A percentile compares a stretch with the other conserved stretches of the same genome.
Evolutionary conservation across 1,140 invertebrate species (phyloP).

Genomic region (Gonioctena quinquepunctata): DNA sequence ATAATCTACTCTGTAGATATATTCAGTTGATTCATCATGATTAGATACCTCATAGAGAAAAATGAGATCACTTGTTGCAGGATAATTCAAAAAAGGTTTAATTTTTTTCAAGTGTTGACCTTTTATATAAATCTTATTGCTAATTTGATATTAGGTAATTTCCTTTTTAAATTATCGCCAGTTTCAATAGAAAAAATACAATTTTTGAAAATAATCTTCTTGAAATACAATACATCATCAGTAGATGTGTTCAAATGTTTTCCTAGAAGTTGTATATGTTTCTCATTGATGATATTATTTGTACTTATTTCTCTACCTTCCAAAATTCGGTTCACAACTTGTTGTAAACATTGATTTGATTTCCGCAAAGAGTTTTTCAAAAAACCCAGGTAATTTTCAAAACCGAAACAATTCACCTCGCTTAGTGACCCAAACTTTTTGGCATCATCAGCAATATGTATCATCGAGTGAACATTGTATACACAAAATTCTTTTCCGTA

Average conservation of each 20-base stretch:
- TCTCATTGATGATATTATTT: too few species aligned
- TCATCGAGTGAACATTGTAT: conserved; percentile 21
- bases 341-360: conserved; percentile 16
- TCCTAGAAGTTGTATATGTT: too few species aligned
- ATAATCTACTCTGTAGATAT: neutral
- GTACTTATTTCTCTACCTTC: conserved; percentile 9
- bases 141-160: neutral
- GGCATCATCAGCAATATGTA: conserved; percentile 15
- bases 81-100: neutral
- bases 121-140: neutral
- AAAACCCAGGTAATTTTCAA: conserved; percentile 23
- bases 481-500: conserved; percentile 14
- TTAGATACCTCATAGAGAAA: neutral
- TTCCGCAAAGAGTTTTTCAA: conserved; percentile 6
- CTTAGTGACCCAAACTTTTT: conserved; percentile 22
- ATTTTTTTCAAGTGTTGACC: neutral
- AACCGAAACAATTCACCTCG: conserved; percentile 13
- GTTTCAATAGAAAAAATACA: neutral
- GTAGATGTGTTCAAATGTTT: neutral
- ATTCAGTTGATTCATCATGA: neutral
- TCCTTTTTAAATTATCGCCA: neutral
- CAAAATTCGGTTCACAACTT: conserved; percentile 11
- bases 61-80: neutral
- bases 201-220: neutral
- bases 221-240: neutral